These are phyloP conservation scores for Brachyrhaphis roseni DNA, from an alignment of 2,797 vertebrate species.

Conservation along the genomic window DNA sequence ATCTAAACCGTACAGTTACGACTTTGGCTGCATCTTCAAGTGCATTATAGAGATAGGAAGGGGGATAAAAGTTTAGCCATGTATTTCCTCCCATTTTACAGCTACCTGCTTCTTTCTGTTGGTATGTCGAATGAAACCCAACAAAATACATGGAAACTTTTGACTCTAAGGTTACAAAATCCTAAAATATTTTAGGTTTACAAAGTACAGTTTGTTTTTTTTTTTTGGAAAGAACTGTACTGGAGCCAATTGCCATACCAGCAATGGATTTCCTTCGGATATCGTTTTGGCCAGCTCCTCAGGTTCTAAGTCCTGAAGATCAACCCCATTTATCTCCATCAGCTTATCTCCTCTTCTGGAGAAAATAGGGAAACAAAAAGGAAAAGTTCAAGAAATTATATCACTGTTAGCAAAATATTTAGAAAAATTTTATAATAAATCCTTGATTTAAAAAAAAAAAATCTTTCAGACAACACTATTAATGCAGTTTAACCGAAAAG, in stretches of 20 bases:
- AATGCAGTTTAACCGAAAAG: not conserved
- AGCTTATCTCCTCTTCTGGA: slow-evolving; percentile 77
- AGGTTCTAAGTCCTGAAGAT: slow-evolving; percentile 67
- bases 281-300: slow-evolving; percentile 67
- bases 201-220: not conserved
- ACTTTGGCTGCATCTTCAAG: not conserved
- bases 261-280: slow-evolving; percentile 50
- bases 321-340: slow-evolving; percentile 67
- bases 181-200: not conserved
- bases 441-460: too few relatives aligned
- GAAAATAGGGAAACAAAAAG: not conserved
- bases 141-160: not conserved
- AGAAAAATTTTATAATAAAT: not conserved
- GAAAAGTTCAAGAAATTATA: not conserved
- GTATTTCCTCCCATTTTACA: too few relatives aligned
- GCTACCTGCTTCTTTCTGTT: not conserved
- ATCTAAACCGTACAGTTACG: too few relatives aligned
- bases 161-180: not conserved
- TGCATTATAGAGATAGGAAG: not conserved
- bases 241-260: slow-evolving; percentile 68
- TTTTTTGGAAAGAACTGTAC: not conserved
- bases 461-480: not conserved
- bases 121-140: not conserved
- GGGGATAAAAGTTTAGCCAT: too few relatives aligned
- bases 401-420: not conserved